Percentiles rank a stretch among this genome's conserved stretches.
Conservation (phyloP, 2,113 vertebrate species). For the Zosterops japonicus region DNA sequence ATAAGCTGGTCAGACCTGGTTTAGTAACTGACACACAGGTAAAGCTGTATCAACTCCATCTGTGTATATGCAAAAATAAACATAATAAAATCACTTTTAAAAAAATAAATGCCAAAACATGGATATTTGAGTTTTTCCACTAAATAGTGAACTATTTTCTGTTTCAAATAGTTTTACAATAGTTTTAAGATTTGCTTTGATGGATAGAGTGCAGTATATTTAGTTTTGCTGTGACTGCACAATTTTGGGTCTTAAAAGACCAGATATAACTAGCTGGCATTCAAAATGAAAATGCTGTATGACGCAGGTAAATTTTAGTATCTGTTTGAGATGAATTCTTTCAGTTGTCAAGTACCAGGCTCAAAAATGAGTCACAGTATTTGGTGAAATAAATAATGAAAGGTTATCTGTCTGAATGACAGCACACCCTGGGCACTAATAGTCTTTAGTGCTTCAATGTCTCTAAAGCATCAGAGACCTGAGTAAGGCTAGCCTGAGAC, state of each 20-base stretch:
- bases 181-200: neutral
- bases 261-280: neutral
- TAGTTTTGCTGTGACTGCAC: neutral
- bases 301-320: neutral
- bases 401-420: neutral
- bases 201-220: neutral
- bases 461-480: neutral
- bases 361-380: neutral
- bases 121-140: neutral
- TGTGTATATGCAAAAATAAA: neutral
- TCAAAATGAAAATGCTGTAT: neutral
- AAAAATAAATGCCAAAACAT: neutral
- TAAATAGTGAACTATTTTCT: neutral
- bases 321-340: neutral
- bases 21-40: neutral
- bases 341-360: neutral
- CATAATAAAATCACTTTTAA: neutral
- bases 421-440: neutral
- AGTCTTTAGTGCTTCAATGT: neutral
- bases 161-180: neutral
- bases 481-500: neutral
- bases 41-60: neutral
- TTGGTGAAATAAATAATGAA: neutral
- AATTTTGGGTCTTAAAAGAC: neutral
- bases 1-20: neutral